Percentiles rank a stretch among this genome's conserved stretches.
Evolutionary conservation across 2,797 vertebrate genomes (phyloP).

Genomic region (Nyctibius grandis): DNA sequence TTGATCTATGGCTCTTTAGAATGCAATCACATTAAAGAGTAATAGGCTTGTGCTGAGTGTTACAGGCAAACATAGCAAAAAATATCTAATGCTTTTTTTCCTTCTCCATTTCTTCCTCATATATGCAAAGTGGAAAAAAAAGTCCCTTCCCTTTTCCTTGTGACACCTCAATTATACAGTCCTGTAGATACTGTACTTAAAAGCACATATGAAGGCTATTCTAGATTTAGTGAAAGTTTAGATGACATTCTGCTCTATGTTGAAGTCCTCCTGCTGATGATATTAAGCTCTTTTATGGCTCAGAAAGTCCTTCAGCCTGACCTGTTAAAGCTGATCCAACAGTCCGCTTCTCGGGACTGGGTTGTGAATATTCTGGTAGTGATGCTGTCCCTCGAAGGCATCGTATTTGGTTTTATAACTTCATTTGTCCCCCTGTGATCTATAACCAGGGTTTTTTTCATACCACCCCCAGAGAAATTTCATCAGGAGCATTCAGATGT

Average conservation of each 20-base stretch:
- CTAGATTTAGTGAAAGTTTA: background rate
- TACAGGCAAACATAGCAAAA: background rate
- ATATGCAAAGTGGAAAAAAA: background rate
- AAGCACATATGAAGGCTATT: background rate
- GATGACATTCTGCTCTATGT: background rate
- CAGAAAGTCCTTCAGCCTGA: background rate
- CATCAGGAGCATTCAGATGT: background rate
- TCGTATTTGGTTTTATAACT: background rate
- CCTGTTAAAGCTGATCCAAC: background rate
- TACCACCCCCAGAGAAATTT: background rate
- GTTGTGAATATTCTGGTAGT: background rate
- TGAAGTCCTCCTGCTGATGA: background rate
- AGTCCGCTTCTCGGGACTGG: background rate
- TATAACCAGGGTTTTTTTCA: background rate
- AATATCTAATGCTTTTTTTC: background rate
- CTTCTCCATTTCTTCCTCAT: background rate
- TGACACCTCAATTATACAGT: background rate
- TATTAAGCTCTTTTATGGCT: background rate
- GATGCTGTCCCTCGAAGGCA: accelerated
- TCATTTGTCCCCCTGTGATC: accelerated
- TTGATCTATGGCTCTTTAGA: background rate
- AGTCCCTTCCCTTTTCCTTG: background rate
- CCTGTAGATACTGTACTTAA: background rate
- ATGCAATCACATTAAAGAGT: background rate
- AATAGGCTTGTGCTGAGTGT: background rate